phyloP scores from a whole-genome alignment of 2,888 invertebrate genomes.

The Eupeodes luniger region DNA sequence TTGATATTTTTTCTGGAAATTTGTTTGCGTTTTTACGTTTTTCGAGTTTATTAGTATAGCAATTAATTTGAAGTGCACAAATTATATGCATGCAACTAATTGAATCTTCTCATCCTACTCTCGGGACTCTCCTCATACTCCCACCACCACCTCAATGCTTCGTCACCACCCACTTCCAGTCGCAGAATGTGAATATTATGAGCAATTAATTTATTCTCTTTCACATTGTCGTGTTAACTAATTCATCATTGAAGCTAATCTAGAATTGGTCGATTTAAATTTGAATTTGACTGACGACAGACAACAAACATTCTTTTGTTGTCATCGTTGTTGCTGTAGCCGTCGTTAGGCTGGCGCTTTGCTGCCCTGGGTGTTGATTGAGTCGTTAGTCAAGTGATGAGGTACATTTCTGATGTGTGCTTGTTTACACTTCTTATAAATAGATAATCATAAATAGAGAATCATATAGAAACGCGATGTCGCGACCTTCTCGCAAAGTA shows the following conservation, averaged over 20 bases:
- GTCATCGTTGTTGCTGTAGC: conserved; percentile 27
- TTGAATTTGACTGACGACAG: conserved; percentile 22
- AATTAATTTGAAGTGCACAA: conserved; percentile 6
- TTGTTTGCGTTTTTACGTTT: conserved; percentile 6
- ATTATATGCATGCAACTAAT: conserved; percentile 24
- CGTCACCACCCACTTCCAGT: neutral
- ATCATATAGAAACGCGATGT: neutral
- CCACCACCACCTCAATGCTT: neutral
- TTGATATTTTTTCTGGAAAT: neutral
- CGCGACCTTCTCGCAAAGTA: conserved; percentile 31
- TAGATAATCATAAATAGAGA: conserved; percentile 30
- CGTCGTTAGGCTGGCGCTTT: neutral
- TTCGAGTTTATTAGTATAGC: neutral
- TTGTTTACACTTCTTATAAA: conserved; percentile 59
- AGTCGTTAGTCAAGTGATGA: neutral
- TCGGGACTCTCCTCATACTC: neutral
- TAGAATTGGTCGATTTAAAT: conserved; percentile 42
- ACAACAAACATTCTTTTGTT: conserved; percentile 9
- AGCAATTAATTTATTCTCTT: conserved; percentile 15
- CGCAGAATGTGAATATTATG: neutral
- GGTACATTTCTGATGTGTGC: neutral
- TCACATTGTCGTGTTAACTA: conserved; percentile 39
- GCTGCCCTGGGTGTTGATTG: conserved; percentile 29
- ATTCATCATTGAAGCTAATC: conserved; percentile 62
- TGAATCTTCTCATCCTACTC: neutral